Base-by-base conservation (phyloP, 1,140 invertebrate species). In the Periplaneta americana region DNA sequence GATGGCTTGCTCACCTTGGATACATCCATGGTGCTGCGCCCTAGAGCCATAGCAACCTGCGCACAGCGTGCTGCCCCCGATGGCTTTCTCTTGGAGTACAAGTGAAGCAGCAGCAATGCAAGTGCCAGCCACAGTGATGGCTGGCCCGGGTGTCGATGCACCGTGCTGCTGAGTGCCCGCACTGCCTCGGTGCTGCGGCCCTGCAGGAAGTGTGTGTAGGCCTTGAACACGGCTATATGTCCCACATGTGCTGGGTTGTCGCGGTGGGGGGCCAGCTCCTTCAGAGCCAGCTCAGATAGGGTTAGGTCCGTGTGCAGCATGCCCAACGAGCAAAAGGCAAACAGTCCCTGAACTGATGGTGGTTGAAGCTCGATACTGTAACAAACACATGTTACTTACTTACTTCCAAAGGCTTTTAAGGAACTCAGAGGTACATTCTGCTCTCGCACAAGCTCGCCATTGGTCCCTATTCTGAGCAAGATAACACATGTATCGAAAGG, bases 291-390 rank as follows among this genome's bases (percentile, higher is more conserved):
- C 39, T 88, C 85, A 1, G 91, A 88, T 32, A 96, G 85, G 83
- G 92, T 91, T 1, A 88, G 83, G 83, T 96, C 94, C 1, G 88
- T 85, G 84, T 94, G 91, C 1, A 95, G 85, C 81, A 96, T 89
- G 18, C 93, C 93, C 11, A 95, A 85, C 0, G 94, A 91, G 85
- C 92, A 93, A 5, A 93, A 90, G 3, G 94, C 93, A 81, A 93
- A 90, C 9, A 95, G 87, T 28, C 92, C 93, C 84, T 90, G 88
- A 18, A 93, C 87, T 11, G 92, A 92, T n/a, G 91, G 90, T 5
- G 91, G 89, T 80, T 91, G 88, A 6, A 93, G 87, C 57, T 92
- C 89, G 77, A 92, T 89, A 83, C 90, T 90, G 79, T 82, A 85
- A 84, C n/a, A 57, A 57, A 74, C 9, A 81, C 34, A 80, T 10